Conservation (phyloP, 2,888 invertebrate genomes). For the Silvanus unidentatus region DNA sequence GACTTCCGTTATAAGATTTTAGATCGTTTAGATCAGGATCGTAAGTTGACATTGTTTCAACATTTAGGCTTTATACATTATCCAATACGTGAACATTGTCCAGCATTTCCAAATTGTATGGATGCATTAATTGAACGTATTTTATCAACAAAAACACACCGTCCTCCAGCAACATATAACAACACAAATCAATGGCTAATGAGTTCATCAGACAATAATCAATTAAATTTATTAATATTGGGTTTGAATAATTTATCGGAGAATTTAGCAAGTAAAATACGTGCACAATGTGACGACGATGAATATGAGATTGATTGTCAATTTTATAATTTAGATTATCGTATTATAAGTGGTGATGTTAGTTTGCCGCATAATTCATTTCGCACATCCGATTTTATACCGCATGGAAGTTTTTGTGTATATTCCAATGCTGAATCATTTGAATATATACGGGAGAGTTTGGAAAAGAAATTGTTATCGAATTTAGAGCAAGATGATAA, state of each 20-base stretch:
- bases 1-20: slow-evolving; percentile 93
- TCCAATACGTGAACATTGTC: slow-evolving; percentile 91
- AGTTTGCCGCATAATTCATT: slow-evolving; percentile 74
- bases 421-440: slow-evolving; percentile 89
- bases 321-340: slow-evolving; percentile 76
- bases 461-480: slow-evolving; percentile 84
- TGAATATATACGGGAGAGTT: slow-evolving; percentile 83
- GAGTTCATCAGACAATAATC: slow-evolving; percentile 60
- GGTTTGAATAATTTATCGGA: slow-evolving; percentile 83
- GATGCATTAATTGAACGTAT: slow-evolving; percentile 70
- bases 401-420: slow-evolving; percentile 86
- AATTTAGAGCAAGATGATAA: slow-evolving; percentile 89
- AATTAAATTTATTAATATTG: slow-evolving; percentile 81
- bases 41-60: slow-evolving; percentile 90
- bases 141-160: slow-evolving; percentile 61
- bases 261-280: slow-evolving; percentile 78
- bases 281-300: slow-evolving; percentile 81
- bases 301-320: slow-evolving; percentile 76
- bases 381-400: slow-evolving; percentile 78
- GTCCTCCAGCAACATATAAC: slow-evolving; percentile 57
- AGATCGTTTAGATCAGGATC: slow-evolving; percentile 88
- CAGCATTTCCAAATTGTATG: slow-evolving; percentile 78
- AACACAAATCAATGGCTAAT: slow-evolving; percentile 60
- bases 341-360: slow-evolving; percentile 82
- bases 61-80: slow-evolving; percentile 94